These are phyloP conservation scores for Drosophila sp. DNA, from an alignment of 1,140 invertebrate species.

Conservation along the genomic window DNA sequence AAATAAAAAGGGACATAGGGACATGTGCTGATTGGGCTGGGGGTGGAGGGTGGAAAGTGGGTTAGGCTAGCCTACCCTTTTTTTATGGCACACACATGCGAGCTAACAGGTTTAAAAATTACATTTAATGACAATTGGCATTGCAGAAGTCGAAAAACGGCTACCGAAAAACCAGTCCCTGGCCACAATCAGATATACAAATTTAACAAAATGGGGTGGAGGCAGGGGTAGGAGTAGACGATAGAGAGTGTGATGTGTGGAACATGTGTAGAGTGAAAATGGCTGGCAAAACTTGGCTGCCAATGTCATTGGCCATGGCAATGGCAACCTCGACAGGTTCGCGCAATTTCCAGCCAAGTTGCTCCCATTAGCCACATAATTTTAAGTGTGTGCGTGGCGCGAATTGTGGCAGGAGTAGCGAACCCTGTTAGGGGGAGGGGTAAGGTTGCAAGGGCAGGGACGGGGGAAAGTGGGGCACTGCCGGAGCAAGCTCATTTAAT, in stretches of 20 bases:
- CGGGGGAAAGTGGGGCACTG: neutral
- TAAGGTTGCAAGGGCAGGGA: neutral
- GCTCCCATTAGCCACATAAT: slow-evolving; percentile 82
- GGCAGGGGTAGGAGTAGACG: too few relatives aligned
- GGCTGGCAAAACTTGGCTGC: slow-evolving; percentile 44
- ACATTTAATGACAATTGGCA: slow-evolving; percentile 82
- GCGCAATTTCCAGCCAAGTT: slow-evolving; percentile 80
- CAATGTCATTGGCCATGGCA: slow-evolving; percentile 17
- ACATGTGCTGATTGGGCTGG: neutral
- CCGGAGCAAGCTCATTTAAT: slow-evolving; percentile 77
- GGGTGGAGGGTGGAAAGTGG: slow-evolving; percentile 2
- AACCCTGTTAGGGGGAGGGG: too few relatives aligned
- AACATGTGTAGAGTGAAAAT: slow-evolving; percentile 60
- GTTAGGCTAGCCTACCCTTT: slow-evolving; percentile 53
- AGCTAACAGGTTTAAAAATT: slow-evolving; percentile 82
- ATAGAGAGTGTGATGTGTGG: slow-evolving; percentile 13
- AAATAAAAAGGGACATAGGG: slow-evolving; percentile 32
- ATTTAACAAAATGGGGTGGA: slow-evolving; percentile 16
- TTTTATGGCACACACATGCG: slow-evolving; percentile 73
- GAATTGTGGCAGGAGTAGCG: slow-evolving; percentile 16
- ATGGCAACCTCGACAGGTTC: slow-evolving; percentile 59
- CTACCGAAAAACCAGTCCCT: slow-evolving; percentile 22
- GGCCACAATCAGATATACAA: slow-evolving; percentile 54
- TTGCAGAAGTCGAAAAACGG: slow-evolving; percentile 10
- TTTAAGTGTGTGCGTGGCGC: slow-evolving; percentile 79